Base-by-base conservation (phyloP, 1,140 invertebrate species). In the Drosophila jambulina region DNA sequence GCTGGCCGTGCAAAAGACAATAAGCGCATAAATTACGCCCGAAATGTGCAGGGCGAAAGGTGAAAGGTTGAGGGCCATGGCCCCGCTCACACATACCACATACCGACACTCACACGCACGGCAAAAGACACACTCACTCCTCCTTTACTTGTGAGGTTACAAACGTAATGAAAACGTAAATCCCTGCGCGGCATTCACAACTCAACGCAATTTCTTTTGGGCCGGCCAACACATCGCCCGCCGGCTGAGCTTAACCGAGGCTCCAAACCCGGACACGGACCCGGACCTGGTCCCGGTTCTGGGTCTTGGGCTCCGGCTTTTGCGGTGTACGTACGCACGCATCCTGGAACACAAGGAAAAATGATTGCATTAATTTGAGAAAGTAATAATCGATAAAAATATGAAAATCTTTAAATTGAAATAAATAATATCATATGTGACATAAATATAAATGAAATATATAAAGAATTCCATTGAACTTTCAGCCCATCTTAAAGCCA, bases 131-230 rank as follows among this genome's bases (percentile, higher is more conserved):
- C 38, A 80, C 43, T 45, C 57, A 68, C 48, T 36, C 45, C 45
- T 17, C 40, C 45, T 42, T 57, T 63, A 70, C 57, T 81, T 80
- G 80, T 68, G 53, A 72, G 67, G 69, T 60, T 72, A 76, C 75
- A 90, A 85, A 90, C 71, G 85, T 90, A 90, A 90, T 90, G 85
- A 90, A 90, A 90, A 90, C 85, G 81, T 90, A 84, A 90, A 90
- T 90, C 85, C 86, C 86, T 64, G 75, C 78, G 71, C 80, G 81
- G 85, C 85, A 90, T 90, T 90, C 87, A 90, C 81, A 90, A 88
- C 85, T 88, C 85, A 81, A 81, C 84, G 85, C 84, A 87, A 88
- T 87, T 80, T 88, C 74, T 68, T 78, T 40, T 32, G 65, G 61
- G 53, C 56, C n/a, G 74, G 76, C 71, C 75, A 61, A 71, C 58